These are phyloP conservation scores for Oasisia sp. DNA, from an alignment of 2,888 invertebrate genomes.

Conservation along the genomic window DNA sequence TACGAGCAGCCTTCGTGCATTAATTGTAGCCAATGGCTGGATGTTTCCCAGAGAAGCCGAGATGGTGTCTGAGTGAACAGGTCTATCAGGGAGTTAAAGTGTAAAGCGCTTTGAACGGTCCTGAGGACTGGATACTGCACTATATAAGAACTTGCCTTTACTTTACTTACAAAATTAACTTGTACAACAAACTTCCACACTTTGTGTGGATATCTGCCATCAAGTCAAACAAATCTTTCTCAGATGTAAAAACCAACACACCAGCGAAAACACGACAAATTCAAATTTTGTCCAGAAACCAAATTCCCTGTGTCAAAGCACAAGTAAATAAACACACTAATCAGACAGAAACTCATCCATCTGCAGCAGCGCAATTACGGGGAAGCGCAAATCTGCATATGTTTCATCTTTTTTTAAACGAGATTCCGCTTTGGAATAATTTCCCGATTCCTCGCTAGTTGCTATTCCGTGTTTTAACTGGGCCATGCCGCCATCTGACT, in stretches of 20 bases:
- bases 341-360: background rate
- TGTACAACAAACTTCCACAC: too few species aligned
- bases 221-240: too few species aligned
- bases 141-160: too few species aligned
- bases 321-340: background rate
- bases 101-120: too few species aligned
- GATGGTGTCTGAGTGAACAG: too few species aligned
- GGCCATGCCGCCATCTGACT: background rate
- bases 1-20: too few species aligned
- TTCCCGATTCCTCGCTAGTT: background rate
- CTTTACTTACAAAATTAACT: too few species aligned
- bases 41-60: too few species aligned
- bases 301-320: background rate
- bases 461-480: background rate
- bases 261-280: background rate
- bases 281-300: background rate
- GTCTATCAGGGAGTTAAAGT: too few species aligned
- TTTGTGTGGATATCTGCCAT: too few species aligned
- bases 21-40: too few species aligned
- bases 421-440: background rate
- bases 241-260: background rate
- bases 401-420: conserved; percentile 10
- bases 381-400: background rate
- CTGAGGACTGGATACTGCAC: too few species aligned
- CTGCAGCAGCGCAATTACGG: background rate